Base-by-base conservation (phyloP, 2,797 vertebrate genomes). In the Diceros bicornis region DNA sequence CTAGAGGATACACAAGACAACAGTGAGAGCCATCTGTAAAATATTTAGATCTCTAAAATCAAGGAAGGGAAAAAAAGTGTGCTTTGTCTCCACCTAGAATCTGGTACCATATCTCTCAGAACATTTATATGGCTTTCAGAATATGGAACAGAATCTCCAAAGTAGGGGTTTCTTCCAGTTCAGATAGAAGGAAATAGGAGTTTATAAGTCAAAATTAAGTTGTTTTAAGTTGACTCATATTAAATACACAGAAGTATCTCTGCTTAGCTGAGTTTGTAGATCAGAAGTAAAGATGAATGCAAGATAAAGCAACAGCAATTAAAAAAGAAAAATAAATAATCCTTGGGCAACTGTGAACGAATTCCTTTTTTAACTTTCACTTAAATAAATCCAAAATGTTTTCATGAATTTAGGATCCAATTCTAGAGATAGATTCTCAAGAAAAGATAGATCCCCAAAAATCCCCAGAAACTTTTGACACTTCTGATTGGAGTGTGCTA, bases 1-100 rank as follows among this genome's bases (percentile, higher is more conserved):
- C 68, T 82, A 94, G 14, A 69, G 69, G 91, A 29, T 66, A 27
- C 6, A 37, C 0, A 69, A 34, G 18, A 74, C 34, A 25, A 50
- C 29, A 52, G 12, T 37, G 16, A 71, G 66, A 75, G 27, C 20
- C 20, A 74, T 68, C 21, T 86, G 21, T 91, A 66, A 94, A 64
- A 71, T 25, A 93, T 71, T 96, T 57, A 93, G 32, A 74, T 72
- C 29, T 85, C 5, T 91, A 74, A 95, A 66, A 59, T 27, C 14
- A 66, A 74, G 27, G 55, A 72, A 41, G 18, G 1, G 0, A 66
- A 69, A 61, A 61, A 71, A 2, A n/a, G 5, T 34, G 13, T 55
- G 16, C 12, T 75, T 91, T 59, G 16, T 9, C 13, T 66, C 9
- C 12, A 88, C 6, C 4, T 25, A 34, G 88, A 82, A 41, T 27